Evolutionary conservation across 1,140 invertebrate genomes (phyloP), one percentile per base, ranked within the genome.

Genomic region (Tetragonula clypearis): DNA sequence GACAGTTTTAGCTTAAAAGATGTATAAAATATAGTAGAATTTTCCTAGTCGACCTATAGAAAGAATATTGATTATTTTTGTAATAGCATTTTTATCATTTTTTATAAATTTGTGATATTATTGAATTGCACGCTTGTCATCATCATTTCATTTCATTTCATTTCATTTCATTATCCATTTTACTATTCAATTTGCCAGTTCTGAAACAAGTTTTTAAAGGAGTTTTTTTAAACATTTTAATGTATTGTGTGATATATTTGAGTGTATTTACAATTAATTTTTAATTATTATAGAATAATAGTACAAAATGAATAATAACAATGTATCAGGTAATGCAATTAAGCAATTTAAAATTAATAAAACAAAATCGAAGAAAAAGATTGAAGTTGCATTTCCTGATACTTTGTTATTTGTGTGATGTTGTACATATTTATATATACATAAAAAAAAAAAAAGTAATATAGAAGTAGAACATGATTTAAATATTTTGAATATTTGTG

Each of bases 121-220:
- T 58, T 23, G 17, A 79, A 88, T 72, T 79, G 87, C 87, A 89
- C 69, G 87, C 75, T 88, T 88, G 79, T 82, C 75, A 88, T 79
- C 69, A 82, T 88, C 75, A 82, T 71, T 62, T 76, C 74, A 84
- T 78, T 35, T 35, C 35, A 35, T 35, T 35, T 35, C 30, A 35
- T 35, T 88, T 82, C 66, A 62, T 62, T 79, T 35, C 30, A 68
- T 68, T 68, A 79, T 3, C 8, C 26, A 41, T 84, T 72, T 53
- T 55, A 3, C 26, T 79, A 14, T 78, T 75, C 8, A 58, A 53
- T 60, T 85, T 82, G 35, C 19, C n/a, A 71, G 53, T n/a, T 2
- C 0, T 8, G 58, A 26, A 49, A 75, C 53, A 35, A 73, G 30
- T 72, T 85, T 73, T 74, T 56, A 60, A 41, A 74, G n/a, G 14